Evolutionary conservation across 2,113 vertebrate genomes (phyloP).

Genomic region (Alligator sinensis): DNA sequence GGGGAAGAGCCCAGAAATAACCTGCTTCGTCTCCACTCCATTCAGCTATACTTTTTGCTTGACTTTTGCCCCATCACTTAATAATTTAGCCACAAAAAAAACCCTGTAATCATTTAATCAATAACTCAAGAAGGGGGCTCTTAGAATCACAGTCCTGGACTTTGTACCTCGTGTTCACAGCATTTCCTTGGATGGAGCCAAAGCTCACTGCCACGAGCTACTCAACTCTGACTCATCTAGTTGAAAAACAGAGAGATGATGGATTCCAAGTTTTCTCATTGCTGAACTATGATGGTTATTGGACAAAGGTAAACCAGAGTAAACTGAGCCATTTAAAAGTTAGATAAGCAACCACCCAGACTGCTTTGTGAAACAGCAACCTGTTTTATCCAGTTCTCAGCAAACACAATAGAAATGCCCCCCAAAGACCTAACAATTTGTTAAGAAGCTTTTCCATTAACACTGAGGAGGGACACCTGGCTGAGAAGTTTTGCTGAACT

Average conservation of each 20-base stretch:
- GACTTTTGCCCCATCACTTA: accelerated
- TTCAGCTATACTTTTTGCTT: neutral
- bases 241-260: conserved; percentile 19
- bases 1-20: neutral
- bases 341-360: neutral
- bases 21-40: neutral
- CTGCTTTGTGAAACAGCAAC: conserved; percentile 41
- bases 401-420: conserved; percentile 48
- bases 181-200: neutral
- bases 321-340: conserved; percentile 39
- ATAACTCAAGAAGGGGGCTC: neutral
- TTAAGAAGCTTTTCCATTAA: conserved; percentile 43
- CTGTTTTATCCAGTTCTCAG: conserved; percentile 50
- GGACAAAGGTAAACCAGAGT: conserved; percentile 48
- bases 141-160: neutral
- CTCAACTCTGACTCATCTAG: conserved; percentile 15
- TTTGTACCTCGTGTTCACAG: neutral
- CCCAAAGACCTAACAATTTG: neutral
- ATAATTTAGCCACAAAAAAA: neutral
- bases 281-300: conserved; percentile 18
- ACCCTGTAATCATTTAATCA: neutral
- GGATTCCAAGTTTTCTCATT: conserved; percentile 38
- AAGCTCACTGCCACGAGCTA: neutral
- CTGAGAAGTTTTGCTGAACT: neutral
- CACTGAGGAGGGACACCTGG: neutral